phyloP scores from a whole-genome alignment of 2,888 invertebrate genomes.

The Euplagia quadripunctaria region DNA sequence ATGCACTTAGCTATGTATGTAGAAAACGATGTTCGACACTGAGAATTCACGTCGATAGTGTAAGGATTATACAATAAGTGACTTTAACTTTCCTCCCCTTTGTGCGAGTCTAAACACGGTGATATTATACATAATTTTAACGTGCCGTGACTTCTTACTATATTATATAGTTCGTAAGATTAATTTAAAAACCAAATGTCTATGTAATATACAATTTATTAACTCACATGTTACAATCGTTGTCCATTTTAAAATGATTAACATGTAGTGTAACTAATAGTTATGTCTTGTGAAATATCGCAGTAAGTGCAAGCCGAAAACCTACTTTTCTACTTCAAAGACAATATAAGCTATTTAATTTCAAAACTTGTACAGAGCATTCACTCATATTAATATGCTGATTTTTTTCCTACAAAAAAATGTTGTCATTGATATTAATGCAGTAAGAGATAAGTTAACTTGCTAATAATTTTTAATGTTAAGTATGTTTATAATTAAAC shows the following conservation, averaged over 20 bases:
- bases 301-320: neutral
- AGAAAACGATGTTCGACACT: neutral
- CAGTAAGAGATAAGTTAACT: neutral
- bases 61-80: neutral
- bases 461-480: neutral
- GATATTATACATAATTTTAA: conserved; percentile 6
- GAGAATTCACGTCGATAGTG: neutral
- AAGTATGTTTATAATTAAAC: neutral
- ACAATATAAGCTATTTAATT: no score
- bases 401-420: neutral
- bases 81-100: neutral
- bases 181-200: conserved; percentile 7
- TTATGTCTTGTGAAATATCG: neutral
- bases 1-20: neutral
- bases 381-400: neutral
- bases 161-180: conserved; percentile 12
- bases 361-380: no score
- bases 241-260: neutral
- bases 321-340: no score
- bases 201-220: neutral
- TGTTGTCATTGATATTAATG: neutral
- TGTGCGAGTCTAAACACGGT: neutral
- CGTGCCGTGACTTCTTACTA: conserved; percentile 12
- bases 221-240: neutral
- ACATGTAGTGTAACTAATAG: neutral